Evolutionary conservation across 2,888 invertebrate genomes (phyloP).

Genomic region (Cryptocheilus praepositus): DNA sequence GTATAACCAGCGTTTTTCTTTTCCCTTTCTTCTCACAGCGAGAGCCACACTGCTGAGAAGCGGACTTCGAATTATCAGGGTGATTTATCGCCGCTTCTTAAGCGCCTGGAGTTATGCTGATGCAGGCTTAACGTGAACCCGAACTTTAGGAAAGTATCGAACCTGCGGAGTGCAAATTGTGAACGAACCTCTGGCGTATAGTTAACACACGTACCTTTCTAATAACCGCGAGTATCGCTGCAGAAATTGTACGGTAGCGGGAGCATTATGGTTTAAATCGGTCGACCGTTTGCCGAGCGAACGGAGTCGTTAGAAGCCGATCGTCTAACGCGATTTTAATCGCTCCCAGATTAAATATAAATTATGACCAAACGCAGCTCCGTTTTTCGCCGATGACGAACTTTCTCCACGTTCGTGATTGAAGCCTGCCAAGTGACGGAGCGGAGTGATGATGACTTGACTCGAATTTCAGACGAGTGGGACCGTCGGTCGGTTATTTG

Average conservation of each 20-base stretch:
- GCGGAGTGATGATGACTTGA: no score
- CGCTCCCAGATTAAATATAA: slow-evolving; percentile 43
- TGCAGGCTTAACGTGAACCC: no score
- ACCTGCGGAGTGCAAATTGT: not conserved
- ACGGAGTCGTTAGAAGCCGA: not conserved
- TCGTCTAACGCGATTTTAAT: slow-evolving; percentile 44
- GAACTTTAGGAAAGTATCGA: not conserved
- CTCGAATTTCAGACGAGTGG: no score
- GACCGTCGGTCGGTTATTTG: no score
- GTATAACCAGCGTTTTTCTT: no score
- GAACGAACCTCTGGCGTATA: not conserved
- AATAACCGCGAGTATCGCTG: slow-evolving; percentile 38
- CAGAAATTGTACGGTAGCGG: slow-evolving; percentile 38
- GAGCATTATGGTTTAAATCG: not conserved
- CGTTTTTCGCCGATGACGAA: no score
- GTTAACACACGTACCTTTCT: slow-evolving; percentile 32
- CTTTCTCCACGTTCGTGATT: no score
- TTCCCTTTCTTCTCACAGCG: not conserved
- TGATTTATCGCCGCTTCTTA: slow-evolving; percentile 1
- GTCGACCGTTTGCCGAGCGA: no score
- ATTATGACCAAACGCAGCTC: slow-evolving; percentile 18
- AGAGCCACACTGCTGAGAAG: not conserved
- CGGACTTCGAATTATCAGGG: not conserved
- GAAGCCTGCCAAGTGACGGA: no score
- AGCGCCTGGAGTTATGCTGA: not conserved